A percentile compares a stretch with the other conserved stretches of the same genome.
Conservation (phyloP, 2,888 invertebrate genomes). For the Polydrusus cervinus region DNA sequence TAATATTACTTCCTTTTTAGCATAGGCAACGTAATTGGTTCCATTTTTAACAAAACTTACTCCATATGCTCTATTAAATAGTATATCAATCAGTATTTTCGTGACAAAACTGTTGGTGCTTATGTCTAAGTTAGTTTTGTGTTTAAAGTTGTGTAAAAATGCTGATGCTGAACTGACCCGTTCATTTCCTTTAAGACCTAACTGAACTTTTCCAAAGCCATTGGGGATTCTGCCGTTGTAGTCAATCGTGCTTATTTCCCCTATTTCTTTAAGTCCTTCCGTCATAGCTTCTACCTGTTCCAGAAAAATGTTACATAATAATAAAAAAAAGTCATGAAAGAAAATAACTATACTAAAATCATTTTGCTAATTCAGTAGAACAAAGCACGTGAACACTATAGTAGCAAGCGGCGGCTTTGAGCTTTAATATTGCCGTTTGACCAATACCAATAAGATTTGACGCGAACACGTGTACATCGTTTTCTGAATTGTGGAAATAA, state of each 20-base stretch:
- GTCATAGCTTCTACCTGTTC: not conserved
- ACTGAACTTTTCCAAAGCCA: conserved; percentile 21
- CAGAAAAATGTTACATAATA: not conserved
- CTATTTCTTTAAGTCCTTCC: conserved; percentile 28
- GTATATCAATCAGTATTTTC: conserved; percentile 25
- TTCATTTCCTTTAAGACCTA: conserved; percentile 29
- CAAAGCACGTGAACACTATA: too few relatives aligned
- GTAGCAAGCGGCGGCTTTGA: too few relatives aligned
- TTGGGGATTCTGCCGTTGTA: conserved; percentile 21
- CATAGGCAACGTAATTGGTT: conserved; percentile 24
- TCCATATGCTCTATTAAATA: conserved; percentile 19
- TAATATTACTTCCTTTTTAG: conserved; percentile 39
- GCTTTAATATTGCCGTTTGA: too few relatives aligned
- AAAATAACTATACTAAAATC: too few relatives aligned
- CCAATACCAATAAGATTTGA: too few relatives aligned
- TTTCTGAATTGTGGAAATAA: too few relatives aligned
- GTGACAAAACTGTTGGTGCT: conserved; percentile 40
- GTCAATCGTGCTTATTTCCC: conserved; percentile 8
- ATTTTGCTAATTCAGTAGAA: too few relatives aligned
- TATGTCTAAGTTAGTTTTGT: conserved; percentile 21
- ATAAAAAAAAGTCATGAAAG: too few relatives aligned
- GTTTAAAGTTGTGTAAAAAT: conserved; percentile 6
- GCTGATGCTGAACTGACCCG: conserved; percentile 29
- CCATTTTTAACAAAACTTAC: conserved; percentile 40
- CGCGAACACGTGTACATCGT: too few relatives aligned